Conservation (phyloP, 1,140 invertebrate species). For the Macrocentrus cingulum region DNA sequence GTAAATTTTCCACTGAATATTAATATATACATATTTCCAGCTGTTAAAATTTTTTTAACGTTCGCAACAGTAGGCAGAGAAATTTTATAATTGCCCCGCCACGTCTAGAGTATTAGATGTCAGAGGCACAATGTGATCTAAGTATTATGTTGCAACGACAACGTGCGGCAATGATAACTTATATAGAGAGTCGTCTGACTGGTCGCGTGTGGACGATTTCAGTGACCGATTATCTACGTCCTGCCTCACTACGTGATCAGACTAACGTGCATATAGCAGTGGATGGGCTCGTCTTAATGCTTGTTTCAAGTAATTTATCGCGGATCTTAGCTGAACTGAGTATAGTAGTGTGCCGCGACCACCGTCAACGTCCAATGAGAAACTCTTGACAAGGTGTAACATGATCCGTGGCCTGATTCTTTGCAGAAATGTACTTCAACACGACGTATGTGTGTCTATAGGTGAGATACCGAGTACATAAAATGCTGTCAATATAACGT, state of each 20-base stretch:
- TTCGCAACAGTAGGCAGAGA: background rate
- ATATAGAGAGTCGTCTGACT: background rate
- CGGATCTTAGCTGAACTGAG: background rate
- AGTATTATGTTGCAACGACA: too few relatives aligned
- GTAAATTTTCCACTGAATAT: slow-evolving; percentile 3
- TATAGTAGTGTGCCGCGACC: background rate
- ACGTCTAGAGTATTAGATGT: too few relatives aligned
- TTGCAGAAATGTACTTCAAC: background rate
- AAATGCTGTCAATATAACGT: too few relatives aligned
- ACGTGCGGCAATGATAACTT: background rate
- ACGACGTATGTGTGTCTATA: background rate
- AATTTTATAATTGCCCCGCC: slow-evolving; percentile 4
- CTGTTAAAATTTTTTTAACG: too few relatives aligned
- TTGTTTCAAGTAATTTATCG: slow-evolving; percentile 2
- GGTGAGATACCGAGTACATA: background rate
- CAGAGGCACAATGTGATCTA: too few relatives aligned
- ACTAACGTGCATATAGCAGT: background rate
- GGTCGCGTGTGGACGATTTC: slow-evolving; percentile 4
- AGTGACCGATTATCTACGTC: background rate
- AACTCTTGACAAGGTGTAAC: slow-evolving; percentile 10
- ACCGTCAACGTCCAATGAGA: slow-evolving; percentile 16
- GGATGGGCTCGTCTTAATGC: background rate
- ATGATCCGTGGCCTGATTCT: slow-evolving; percentile 13
- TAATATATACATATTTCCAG: too few relatives aligned
- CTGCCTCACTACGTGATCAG: background rate